Evolutionary conservation across 2,888 invertebrate genomes (phyloP), one percentile per base, ranked within the genome.

Genomic region (Cephus spinipes): DNA sequence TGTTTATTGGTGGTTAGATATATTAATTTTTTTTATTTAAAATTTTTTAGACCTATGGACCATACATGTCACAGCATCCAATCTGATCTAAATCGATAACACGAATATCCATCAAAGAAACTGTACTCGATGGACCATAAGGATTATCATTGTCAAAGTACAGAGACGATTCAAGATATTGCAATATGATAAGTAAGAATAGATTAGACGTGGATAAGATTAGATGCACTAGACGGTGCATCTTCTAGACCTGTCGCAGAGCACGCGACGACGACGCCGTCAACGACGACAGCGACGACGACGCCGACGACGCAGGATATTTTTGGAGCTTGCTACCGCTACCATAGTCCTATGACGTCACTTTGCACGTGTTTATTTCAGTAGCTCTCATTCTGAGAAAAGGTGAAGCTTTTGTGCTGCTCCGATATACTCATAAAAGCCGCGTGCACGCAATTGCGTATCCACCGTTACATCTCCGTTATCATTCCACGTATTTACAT

Each of bases 301-400:
- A 55, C 68, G 76, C 6, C 76, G 68, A 73, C 74, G 76, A 76
- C 78, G 76, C 76, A 36, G 76, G 79, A 76, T 86, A 87, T 86
- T 87, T 86, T 80, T 82, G 79, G 69, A 77, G 4, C 79, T 77
- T 73, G 74, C 77, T 35, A 79, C 77, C 76, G 12, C 23, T 73
- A 78, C 71, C 55, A 74, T 55, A 71, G 12, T 35, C 73, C 77
- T 76, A 78, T 87, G 88, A 89, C 89, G 89, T 89, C 89, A 89
- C 84, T 82, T 81, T 81, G 83, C 87, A 87, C 88, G 87, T 88
- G 89, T 89, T 89, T 89, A 89, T 89, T 88, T 87, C 86, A 85
- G 87, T 83, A 84, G 81, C 80, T 85, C 84, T 81, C 82, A 81
- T 85, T 83, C 85, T 83, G 77, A 77, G 87, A 85, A 86, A 68